These are phyloP conservation scores for Neelides sp. DNA, from an alignment of 1,140 invertebrate species.

Conservation along the genomic window DNA sequence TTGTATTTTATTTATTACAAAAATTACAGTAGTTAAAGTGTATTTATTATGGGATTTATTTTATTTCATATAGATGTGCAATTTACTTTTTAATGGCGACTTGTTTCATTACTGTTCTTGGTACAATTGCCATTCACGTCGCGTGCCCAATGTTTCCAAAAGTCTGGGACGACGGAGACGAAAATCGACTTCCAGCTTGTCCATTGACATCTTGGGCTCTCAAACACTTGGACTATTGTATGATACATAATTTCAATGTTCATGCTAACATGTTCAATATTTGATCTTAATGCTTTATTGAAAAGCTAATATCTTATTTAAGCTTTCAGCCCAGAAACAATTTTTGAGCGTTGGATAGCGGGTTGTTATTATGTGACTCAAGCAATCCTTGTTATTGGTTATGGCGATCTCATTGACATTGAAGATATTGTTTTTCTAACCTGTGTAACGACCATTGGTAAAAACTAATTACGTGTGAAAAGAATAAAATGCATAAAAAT, in stretches of 20 bases:
- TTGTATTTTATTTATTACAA: too few species aligned
- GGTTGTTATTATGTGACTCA: constrained; percentile 24
- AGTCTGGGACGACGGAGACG: constrained; percentile 3
- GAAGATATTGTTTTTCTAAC: not conserved
- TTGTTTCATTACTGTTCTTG: not conserved
- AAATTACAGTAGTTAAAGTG: too few species aligned
- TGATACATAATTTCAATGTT: not conserved
- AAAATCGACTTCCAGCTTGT: constrained; percentile 3
- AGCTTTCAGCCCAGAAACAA: too few species aligned
- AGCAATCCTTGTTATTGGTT: constrained; percentile 24
- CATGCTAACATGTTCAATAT: not conserved
- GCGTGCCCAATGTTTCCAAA: constrained; percentile 4
- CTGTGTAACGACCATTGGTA: too few species aligned
- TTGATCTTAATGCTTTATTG: not conserved
- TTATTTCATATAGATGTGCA: too few species aligned
- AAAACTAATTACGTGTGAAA: too few species aligned
- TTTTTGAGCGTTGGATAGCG: constrained; percentile 19
- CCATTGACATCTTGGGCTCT: not conserved
- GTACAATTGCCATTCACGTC: not conserved
- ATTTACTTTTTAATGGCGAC: too few species aligned
- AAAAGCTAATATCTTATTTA: not conserved
- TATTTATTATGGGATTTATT: too few species aligned
- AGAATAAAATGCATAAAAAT: too few species aligned
- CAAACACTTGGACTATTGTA: not conserved
- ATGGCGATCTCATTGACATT: constrained; percentile 19